Evolutionary conservation across 1,140 invertebrate species (phyloP), one percentile per base, ranked within the genome.

Genomic region (Himalopsyche phryganea): DNA sequence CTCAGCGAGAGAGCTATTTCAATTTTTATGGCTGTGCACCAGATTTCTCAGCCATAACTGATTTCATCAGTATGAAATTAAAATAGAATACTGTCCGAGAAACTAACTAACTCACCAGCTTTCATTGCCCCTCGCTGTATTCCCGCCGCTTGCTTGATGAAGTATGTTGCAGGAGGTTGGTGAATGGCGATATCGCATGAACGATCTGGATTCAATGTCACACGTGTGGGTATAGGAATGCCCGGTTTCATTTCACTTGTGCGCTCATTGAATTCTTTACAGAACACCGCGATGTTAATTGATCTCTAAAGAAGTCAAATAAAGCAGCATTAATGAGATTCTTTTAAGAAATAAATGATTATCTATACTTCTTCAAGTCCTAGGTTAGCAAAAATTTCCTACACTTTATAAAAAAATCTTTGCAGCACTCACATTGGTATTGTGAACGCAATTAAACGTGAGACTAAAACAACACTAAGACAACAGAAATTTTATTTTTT

Each of bases 241-340:
- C 96, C 97, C 71, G 89, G 86, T 72, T 94, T 98, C 17, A 96
- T 89, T 66, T 97, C 82, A 53, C 88, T 89, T 1, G 97, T 99
- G 70, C 81, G 87, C 67, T 92, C 88, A 78, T 99, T 99, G 66
- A 99, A 99, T 65, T 99, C 97, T 79, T 99, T 98, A 69, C 94
- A 96, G 78, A 99, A 99, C 45, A 87, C 85, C 44, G 90, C 87
- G 66, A 99, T 97, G 70, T 99, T 98, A 23, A 99, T 87, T 40
- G 94, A 92, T 69, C 94, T 85, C 92, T 98, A 69, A 71, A 49
- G 63, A 19, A 20, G 44, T 19, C 23, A n/a, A n/a, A n/a, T n/a
- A n/a, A n/a, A n/a, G n/a, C n/a, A n/a, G n/a, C n/a, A n/a, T n/a
- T n/a, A n/a, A n/a, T n/a, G n/a, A n/a, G n/a, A n/a, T n/a, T n/a